Evolutionary conservation across 2,888 invertebrate genomes (phyloP).

Genomic region (Platycheirus albimanus): DNA sequence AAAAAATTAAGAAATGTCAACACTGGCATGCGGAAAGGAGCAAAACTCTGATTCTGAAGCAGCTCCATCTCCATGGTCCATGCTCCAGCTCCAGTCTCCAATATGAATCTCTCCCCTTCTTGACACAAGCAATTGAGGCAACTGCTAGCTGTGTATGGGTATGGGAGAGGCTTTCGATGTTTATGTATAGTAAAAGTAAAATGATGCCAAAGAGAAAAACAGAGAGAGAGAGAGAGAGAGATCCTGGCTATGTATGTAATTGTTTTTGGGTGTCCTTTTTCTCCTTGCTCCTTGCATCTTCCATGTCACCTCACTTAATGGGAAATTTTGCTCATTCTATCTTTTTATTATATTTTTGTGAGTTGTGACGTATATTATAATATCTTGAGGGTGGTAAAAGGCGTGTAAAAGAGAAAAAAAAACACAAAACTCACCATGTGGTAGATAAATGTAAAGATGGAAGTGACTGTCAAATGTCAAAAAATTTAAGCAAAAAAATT

Average conservation of each 20-base stretch:
- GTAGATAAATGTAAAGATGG: conserved; percentile 47
- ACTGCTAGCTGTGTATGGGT: no score
- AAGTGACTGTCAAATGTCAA: conserved; percentile 56
- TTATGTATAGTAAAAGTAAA: no score
- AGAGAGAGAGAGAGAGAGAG: no score
- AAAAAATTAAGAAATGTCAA: no score
- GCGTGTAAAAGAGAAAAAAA: neutral
- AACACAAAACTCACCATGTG: conserved; percentile 56
- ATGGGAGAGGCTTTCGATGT: conserved; percentile 46
- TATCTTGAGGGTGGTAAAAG: conserved; percentile 33
- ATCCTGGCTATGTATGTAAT: conserved; percentile 13
- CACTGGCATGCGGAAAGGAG: conserved; percentile 2
- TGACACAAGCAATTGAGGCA: no score
- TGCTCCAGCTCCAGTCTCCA: conserved; percentile 23
- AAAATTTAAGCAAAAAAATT: neutral
- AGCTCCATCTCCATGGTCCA: neutral
- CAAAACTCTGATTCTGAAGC: neutral
- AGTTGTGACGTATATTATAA: conserved; percentile 41
- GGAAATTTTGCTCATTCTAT: no score
- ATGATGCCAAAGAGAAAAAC: no score
- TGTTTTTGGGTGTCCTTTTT: conserved; percentile 22
- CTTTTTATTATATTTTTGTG: no score
- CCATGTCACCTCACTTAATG: conserved; percentile 9
- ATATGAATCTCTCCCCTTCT: conserved; percentile 20
- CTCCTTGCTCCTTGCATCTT: conserved; percentile 5